These are phyloP conservation scores for Cryptoleucopteryx plumbea DNA, from an alignment of 2,113 vertebrate species.

Conservation along the genomic window DNA sequence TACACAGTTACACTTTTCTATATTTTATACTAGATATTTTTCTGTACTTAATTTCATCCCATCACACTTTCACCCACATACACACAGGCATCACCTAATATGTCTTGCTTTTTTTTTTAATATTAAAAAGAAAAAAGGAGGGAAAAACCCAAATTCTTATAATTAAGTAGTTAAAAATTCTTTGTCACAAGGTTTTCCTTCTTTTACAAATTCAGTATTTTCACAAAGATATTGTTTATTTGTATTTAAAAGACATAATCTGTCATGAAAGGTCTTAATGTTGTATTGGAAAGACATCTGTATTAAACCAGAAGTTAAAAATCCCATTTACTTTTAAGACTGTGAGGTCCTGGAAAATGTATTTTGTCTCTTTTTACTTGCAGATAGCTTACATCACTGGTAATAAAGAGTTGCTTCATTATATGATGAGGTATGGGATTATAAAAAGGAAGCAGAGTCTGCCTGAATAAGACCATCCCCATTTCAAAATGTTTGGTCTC, in stretches of 20 bases:
- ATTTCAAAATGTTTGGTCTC: background rate
- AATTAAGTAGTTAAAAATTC: background rate
- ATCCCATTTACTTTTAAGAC: conserved; percentile 28
- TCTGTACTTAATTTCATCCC: background rate
- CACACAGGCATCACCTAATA: background rate
- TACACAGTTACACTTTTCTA: background rate
- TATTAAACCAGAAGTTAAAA: conserved; percentile 53
- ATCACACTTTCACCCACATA: background rate
- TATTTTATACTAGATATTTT: background rate
- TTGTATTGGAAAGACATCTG: conserved; percentile 30
- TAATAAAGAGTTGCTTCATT: conserved; percentile 39
- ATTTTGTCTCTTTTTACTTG: conserved; percentile 24
- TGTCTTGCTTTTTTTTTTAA: rapidly evolving
- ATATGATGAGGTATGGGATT: background rate
- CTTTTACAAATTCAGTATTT: background rate
- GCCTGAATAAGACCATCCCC: background rate
- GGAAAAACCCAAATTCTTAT: background rate
- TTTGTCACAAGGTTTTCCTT: background rate
- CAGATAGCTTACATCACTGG: conserved; percentile 29
- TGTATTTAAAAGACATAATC: conserved; percentile 30
- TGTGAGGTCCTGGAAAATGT: conserved; percentile 20
- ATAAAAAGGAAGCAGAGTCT: conserved; percentile 13
- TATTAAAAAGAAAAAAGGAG: background rate
- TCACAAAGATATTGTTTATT: background rate
- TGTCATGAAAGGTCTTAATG: conserved; percentile 10